Evolutionary conservation across 1,140 invertebrate species (phyloP), one percentile per base, ranked within the genome.

Genomic region (Neodiprion pinetum): DNA sequence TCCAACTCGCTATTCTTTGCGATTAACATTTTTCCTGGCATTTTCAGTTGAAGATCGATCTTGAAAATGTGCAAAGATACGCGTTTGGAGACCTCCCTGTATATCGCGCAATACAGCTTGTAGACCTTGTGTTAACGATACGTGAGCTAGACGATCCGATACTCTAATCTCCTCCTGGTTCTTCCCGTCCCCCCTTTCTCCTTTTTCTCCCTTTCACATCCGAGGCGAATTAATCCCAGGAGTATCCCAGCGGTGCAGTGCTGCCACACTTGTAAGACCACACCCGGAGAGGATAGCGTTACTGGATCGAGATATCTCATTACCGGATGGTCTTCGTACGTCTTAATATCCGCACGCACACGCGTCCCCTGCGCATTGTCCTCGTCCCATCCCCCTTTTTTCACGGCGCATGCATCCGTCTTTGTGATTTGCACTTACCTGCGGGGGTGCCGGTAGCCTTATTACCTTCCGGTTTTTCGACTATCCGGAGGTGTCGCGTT

Each of bases 231-330:
- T 61, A 61, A 61, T 61, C 53, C 53, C 53, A 61, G 53, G 53
- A 61, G 53, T 61, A 61, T 61, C 53, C 9, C 53, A 61, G 11
- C 53, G 5, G 53, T 17, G n/a, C n/a, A 12, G 53, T 17, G 9
- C n/a, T 14, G 53, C 11, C 11, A 61, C 53, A 61, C 53, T 14
- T 61, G 53, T 61, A 61, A 61, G 53, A 61, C 53, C 53, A 61
- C 53, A 61, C 53, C 53, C 53, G 53, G 11, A 61, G 53, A 61
- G 53, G 53, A 61, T 61, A 14, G 53, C 53, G 53, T 61, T 61
- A 61, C 53, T 3, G 11, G 3, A 17, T 61, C 53, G n/a, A 9
- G 53, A 61, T 61, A 61, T 61, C 53, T 61, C 53, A 61, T 61
- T 61, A 61, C 53, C 53, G 53, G 53, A 61, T 61, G 53, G 53